These are phyloP conservation scores for Apotomis turbidana DNA, from an alignment of 2,888 invertebrate species.

Conservation along the genomic window DNA sequence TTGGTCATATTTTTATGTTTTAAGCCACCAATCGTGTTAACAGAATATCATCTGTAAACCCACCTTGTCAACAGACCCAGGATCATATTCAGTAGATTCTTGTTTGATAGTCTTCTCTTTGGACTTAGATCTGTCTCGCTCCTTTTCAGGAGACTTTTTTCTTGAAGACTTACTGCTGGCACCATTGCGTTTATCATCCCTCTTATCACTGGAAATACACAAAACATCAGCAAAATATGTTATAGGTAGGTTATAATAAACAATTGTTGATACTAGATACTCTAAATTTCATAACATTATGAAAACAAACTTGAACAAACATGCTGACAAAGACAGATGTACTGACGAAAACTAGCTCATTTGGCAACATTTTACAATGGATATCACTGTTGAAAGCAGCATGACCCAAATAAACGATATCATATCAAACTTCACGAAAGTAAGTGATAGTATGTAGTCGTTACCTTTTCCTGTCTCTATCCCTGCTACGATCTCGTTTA, in stretches of 20 bases:
- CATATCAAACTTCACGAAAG: constrained; percentile 20
- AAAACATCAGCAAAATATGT: no score
- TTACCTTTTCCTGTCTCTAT: constrained; percentile 78
- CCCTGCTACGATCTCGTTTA: constrained; percentile 81
- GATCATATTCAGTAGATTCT: constrained; percentile 86
- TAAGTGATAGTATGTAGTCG: not conserved
- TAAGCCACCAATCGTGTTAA: not conserved
- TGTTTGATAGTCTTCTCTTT: constrained; percentile 84
- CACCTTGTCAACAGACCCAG: constrained; percentile 90
- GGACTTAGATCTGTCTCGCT: constrained; percentile 79
- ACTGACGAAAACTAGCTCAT: not conserved
- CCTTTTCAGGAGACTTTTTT: constrained; percentile 75
- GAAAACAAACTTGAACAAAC: no score
- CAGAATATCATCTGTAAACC: constrained; percentile 28
- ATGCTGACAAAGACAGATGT: no score
- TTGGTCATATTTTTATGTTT: not conserved
- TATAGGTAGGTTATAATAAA: no score
- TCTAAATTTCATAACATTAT: no score
- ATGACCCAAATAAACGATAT: not conserved
- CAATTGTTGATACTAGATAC: no score
- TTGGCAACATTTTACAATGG: not conserved
- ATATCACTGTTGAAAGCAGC: not conserved
- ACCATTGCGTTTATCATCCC: constrained; percentile 86
- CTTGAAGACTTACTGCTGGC: constrained; percentile 84
- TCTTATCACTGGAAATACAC: constrained; percentile 75